Evolutionary conservation across 2,888 invertebrate species (phyloP).

Genomic region (Ctena decussata): DNA sequence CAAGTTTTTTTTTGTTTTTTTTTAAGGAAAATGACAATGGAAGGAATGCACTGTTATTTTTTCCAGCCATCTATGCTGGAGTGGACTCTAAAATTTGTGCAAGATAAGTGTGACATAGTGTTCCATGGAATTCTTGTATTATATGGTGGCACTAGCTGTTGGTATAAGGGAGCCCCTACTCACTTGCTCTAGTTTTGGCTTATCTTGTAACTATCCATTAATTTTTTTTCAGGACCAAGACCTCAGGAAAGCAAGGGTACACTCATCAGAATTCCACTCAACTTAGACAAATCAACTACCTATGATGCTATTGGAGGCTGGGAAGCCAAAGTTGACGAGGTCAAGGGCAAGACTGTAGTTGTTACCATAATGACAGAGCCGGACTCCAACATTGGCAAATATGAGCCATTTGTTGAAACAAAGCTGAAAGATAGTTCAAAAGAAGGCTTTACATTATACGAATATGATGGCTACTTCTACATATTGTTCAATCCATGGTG

Average conservation of each 20-base stretch:
- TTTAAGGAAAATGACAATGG: no score
- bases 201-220: no score
- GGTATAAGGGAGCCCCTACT: no score
- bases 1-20: no score
- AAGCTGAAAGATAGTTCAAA: conserved; percentile 57
- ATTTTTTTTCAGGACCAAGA: conserved; percentile 65
- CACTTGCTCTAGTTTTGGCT: no score
- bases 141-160: no score
- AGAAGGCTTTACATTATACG: conserved; percentile 57
- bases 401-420: conserved; percentile 77
- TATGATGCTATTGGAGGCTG: conserved; percentile 49
- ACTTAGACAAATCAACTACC: conserved; percentile 11
- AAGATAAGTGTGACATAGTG: no score
- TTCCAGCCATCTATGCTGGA: no score
- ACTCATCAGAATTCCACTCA: conserved; percentile 67
- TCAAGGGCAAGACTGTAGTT: conserved; percentile 53
- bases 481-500: conserved; percentile 97
- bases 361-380: conserved; percentile 65
- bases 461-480: conserved; percentile 90
- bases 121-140: no score
- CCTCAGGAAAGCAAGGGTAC: conserved; percentile 83
- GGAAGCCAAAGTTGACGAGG: conserved; percentile 40
- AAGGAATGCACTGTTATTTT: no score
- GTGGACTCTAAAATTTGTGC: no score
- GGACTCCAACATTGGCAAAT: conserved; percentile 77